Base-by-base conservation (phyloP, 2,888 invertebrate species). In the Drosophila hamatofila region DNA sequence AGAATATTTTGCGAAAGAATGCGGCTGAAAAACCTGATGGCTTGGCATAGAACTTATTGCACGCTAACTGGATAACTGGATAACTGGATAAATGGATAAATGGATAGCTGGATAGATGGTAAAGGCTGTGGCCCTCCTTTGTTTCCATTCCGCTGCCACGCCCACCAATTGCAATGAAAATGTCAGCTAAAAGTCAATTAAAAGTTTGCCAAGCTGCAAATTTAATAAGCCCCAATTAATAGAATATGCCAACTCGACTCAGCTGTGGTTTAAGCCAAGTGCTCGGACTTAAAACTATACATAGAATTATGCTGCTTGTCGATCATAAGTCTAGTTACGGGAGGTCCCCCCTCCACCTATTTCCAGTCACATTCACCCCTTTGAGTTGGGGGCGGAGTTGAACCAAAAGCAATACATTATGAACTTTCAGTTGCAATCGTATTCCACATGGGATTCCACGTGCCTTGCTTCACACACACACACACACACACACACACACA, bases 1-100 rank as follows among this genome's bases (percentile, higher is more conserved):
- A 83, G 87, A 86, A 86, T 76, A 80, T 88, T 49, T 75, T 72
- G 69, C 11, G 71, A 55, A 69, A 88, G 83, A 86, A 83, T 86
- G 75, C 75, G 88, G 59, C 67, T 55, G 70, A 74, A 69, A 77
- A 73, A 68, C 56, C 71, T 78, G 83, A 72, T 72, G 72, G 88
- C 52, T 67, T 67, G 71, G 69, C 72, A 57, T 61, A 66, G 78
- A 71, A 60, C 85, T 82, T 82, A 48, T 23, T 58, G 48, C 70
- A 69, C 41, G 61, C 37, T 27, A 69, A 60, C 58, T 52, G 75
- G 60, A 27, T 27, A 72, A 55, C 52, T n/a, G n/a, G n/a, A n/a
- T n/a, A n/a, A n/a, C n/a, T n/a, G n/a, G n/a, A n/a, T 6, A 25
- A 25, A n/a, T n/a, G 30, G 30, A 11, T 25, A 73, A 60, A 54